Evolutionary conservation across 2,113 vertebrate genomes (phyloP), one percentile per base, ranked within the genome.

Genomic region (Xenus cinereus): DNA sequence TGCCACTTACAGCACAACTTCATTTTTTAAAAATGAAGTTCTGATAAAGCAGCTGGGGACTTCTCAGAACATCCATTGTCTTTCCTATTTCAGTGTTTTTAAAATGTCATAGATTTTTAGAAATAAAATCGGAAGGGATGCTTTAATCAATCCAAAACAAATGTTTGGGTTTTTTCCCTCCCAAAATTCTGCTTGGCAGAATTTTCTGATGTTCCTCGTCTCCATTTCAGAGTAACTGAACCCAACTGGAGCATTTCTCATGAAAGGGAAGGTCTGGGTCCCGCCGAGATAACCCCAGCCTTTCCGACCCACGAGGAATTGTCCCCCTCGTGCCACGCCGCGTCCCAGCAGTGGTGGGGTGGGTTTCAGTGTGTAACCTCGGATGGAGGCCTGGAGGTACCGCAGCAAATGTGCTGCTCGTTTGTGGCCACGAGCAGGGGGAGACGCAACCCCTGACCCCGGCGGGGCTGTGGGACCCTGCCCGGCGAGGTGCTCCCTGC

Each of bases 101-200:
- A 14, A 87, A 96, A 85, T 69, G 46, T 68, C 95, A 56, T 10
- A 50, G 53, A 12, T 33, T 82, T 77, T 76, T 64, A 69, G 72
- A 91, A 80, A 69, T 33, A 57, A 56, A 84, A 80, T 71, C 24
- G 4, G 91, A 93, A 89, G 82, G 54, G 93, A 77, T 66, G 63
- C 20, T 88, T 94, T 73, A 27, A 88, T 69, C 84, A 69, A 53
- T 91, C 87, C 96, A 96, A 91, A 95, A 85, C 82, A 90, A 95
- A 96, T 66, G 78, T 80, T 91, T 86, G 91, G 90, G 33, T 17
- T 87, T 84, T 63, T 56, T 79, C 54, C 60, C 20, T 91, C 90
- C 87, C 62, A 66, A 82, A 68, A 69, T 57, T 73, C 91, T 54
- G 45, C 93, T 93, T 84, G 89, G 93, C 89, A 80, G 74, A 76